These are phyloP conservation scores for Sylvicapra grimmia DNA, from an alignment of 2,113 vertebrate species.

Conservation along the genomic window DNA sequence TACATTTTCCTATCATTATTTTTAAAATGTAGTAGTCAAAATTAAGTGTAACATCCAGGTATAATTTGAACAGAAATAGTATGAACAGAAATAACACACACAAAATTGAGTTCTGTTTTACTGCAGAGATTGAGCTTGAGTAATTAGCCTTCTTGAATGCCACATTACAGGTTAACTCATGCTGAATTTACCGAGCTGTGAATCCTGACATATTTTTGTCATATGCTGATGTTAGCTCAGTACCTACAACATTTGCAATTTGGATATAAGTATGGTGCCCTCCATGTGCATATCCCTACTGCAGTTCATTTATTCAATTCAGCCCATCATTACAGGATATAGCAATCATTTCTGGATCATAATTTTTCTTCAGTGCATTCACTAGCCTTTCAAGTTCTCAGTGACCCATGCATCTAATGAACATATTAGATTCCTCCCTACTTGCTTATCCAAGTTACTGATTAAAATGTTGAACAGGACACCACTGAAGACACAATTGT, in stretches of 20 bases:
- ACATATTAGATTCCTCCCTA: not conserved
- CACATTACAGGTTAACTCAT: not conserved
- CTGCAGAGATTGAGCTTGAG: conserved; percentile 4
- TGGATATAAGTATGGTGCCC: not conserved
- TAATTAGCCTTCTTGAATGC: conserved; percentile 24
- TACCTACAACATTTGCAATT: conserved; percentile 32
- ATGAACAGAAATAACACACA: not conserved
- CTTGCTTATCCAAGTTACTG: not conserved
- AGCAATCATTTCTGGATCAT: not conserved
- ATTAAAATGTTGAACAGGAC: not conserved
- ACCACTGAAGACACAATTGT: not conserved
- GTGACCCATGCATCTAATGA: conserved; percentile 1
- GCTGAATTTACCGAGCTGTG: not conserved
- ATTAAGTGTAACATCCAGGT: not conserved
- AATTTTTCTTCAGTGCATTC: not conserved
- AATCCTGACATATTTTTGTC: conserved; percentile 32
- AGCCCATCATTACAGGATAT: not conserved
- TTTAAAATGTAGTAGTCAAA: not conserved
- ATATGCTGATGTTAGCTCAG: conserved; percentile 3
- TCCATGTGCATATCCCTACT: not conserved
- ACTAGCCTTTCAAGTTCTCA: not conserved
- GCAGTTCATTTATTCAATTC: not conserved
- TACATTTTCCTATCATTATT: not conserved
- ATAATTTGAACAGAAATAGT: not conserved
- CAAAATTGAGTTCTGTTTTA: not conserved